Evolutionary conservation across 2,113 vertebrate genomes (phyloP), one percentile per base, ranked within the genome.

Genomic region (Dermatemys mawii): DNA sequence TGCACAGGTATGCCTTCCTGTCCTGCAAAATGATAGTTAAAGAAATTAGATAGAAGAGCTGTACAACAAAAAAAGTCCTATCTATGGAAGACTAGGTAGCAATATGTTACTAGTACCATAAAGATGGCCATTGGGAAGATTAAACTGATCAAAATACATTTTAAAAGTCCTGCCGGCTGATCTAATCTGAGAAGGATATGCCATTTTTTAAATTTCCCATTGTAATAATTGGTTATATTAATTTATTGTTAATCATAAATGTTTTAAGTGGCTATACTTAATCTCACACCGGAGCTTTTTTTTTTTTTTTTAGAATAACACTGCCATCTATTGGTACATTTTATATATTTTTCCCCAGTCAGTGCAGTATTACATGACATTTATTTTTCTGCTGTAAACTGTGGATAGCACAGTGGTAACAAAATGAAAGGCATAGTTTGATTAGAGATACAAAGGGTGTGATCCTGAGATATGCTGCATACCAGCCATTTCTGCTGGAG

Each of bases 141-240:
- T 94, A 94, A 97, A 94, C 80, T 88, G 75, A 76, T 78, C 50
- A 44, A 93, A 94, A 94, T 1, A 1, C 48, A 60, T 88, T 95
- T 88, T 8, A 83, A 85, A 96, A 95, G 38, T 88, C 54, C 63
- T 97, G 83, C 86, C 87, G 70, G 81, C 44, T 94, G 90, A 70
- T 44, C 48, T 49, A 86, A 93, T 79, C 90, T 10, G 13, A 97
- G 63, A 41, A 90, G 84, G 55, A 78, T 13, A 1, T 50, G 32
- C 13, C 67, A 85, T 84, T 95, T 89, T 95, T 87, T 67, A 22
- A 4, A n/a, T 87, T 90, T 79, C 93, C 63, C 76, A 83, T 88
- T 93, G 51, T 48, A 93, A 50, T 16, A 86, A 95, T 91, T 97
- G 78, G 41, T 96, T 96, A 95, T 79, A 88, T 90, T 54, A 96